phyloP scores from a whole-genome alignment of 2,797 vertebrate species.

The Microchirus variegatus region DNA sequence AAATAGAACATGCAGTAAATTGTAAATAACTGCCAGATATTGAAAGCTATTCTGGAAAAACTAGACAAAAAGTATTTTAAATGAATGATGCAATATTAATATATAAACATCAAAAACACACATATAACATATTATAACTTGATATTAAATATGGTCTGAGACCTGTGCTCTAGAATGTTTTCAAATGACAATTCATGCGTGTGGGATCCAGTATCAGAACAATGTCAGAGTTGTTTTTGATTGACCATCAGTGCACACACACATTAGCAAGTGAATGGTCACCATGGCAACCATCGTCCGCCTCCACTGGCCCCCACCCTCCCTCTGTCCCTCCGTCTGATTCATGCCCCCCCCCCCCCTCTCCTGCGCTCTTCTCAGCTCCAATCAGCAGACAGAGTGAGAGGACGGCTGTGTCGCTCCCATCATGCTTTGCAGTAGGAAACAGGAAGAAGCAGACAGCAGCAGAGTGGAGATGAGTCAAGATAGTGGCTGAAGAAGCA shows the following conservation, averaged over 20 bases:
- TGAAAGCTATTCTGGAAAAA: too few relatives aligned
- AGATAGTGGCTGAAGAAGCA: constrained; percentile 43
- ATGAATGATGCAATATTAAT: too few relatives aligned
- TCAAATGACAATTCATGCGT: too few relatives aligned
- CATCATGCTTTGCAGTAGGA: constrained; percentile 73
- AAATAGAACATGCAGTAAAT: too few relatives aligned
- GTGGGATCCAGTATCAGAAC: too few relatives aligned
- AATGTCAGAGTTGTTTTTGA: too few relatives aligned
- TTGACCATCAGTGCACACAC: constrained; percentile 1
- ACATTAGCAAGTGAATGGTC: constrained; percentile 22
- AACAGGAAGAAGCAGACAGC: constrained; percentile 61
- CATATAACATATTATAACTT: too few relatives aligned
- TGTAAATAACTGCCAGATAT: too few relatives aligned
- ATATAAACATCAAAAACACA: too few relatives aligned
- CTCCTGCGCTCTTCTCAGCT: constrained; percentile 13
- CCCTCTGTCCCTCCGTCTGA: not conserved
- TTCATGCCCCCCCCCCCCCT: constrained; percentile 7
- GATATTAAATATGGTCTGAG: too few relatives aligned
- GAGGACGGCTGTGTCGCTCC: constrained; percentile 40
- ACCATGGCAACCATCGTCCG: constrained; percentile 51
- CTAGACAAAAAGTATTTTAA: too few relatives aligned
- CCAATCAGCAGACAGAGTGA: constrained; percentile 14
- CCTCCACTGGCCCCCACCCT: constrained; percentile 10
- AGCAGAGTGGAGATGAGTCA: constrained; percentile 17
- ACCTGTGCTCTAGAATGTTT: too few relatives aligned